A percentile compares a stretch with the other conserved stretches of the same genome.
Conservation (phyloP, 2,797 vertebrate species). For the Liparis tanakae region DNA sequence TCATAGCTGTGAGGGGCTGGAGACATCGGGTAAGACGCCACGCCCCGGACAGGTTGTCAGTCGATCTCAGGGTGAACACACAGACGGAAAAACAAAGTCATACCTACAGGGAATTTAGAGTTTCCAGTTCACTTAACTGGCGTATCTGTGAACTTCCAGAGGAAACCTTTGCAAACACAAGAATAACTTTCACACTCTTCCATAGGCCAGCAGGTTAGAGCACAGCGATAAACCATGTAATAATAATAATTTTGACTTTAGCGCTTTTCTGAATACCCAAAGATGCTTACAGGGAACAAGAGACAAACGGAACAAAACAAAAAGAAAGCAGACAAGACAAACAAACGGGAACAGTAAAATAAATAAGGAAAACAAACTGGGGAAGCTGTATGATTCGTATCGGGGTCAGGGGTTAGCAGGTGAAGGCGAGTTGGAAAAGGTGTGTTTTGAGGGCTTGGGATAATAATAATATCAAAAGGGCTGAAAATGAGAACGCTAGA, state of each 20-base stretch:
- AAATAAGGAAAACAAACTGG: no score
- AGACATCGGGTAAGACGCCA: conserved; percentile 15
- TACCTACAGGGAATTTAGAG: conserved; percentile 55
- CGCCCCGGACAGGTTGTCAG: conserved; percentile 51
- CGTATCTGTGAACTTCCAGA: conserved; percentile 46
- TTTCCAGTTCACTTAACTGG: conserved; percentile 60
- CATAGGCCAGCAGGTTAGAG: conserved; percentile 21
- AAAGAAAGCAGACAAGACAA: no score
- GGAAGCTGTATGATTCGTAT: no score
- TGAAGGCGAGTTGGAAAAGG: no score
- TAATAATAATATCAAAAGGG: neutral
- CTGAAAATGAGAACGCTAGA: neutral
- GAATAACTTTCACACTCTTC: conserved; percentile 24
- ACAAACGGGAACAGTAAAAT: no score
- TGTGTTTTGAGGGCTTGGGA: no score
- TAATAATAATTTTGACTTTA: no score
- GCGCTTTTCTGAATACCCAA: no score
- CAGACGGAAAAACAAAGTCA: conserved; percentile 55
- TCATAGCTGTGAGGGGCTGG: conserved; percentile 5
- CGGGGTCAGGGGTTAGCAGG: no score
- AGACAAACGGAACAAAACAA: no score
- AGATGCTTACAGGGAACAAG: no score
- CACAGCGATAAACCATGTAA: neutral
- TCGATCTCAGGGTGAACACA: conserved; percentile 36
- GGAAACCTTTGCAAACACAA: conserved; percentile 30